Percentiles rank a stretch among this genome's conserved stretches.
Conservation (phyloP, 2,797 vertebrate species). For the Scolopax rusticola region DNA sequence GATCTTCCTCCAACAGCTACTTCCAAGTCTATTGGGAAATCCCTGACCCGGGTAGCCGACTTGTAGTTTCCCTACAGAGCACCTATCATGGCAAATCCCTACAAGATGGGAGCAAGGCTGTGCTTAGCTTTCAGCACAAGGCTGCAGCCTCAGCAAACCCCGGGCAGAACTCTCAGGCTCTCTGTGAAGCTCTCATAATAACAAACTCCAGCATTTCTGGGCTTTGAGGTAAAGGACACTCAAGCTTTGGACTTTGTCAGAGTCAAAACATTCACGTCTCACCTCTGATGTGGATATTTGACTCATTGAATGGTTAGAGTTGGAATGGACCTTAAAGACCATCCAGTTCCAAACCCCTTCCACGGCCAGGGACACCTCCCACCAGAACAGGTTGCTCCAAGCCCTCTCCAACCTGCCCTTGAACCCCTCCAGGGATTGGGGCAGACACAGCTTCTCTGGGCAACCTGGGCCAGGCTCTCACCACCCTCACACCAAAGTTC, state of each 20-base stretch:
- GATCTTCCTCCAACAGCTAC: neutral
- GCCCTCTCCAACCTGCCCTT: too few species aligned
- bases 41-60: neutral
- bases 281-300: fast-evolving
- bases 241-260: neutral
- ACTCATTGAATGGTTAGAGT: neutral
- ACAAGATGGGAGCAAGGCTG: neutral
- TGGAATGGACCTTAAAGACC: too few species aligned
- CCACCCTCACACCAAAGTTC: neutral
- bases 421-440: too few species aligned
- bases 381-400: too few species aligned
- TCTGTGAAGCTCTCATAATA: neutral
- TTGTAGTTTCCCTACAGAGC: neutral
- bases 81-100: neutral
- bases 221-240: neutral
- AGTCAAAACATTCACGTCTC: neutral
- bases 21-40: neutral
- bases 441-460: too few species aligned
- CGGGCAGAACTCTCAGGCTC: neutral
- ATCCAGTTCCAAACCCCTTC: too few species aligned
- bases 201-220: neutral
- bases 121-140: neutral
- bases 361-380: too few species aligned
- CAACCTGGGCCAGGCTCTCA: neutral
- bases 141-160: neutral